Base-by-base conservation (phyloP, 2,113 vertebrate species). In the Barnardius zonarius region DNA sequence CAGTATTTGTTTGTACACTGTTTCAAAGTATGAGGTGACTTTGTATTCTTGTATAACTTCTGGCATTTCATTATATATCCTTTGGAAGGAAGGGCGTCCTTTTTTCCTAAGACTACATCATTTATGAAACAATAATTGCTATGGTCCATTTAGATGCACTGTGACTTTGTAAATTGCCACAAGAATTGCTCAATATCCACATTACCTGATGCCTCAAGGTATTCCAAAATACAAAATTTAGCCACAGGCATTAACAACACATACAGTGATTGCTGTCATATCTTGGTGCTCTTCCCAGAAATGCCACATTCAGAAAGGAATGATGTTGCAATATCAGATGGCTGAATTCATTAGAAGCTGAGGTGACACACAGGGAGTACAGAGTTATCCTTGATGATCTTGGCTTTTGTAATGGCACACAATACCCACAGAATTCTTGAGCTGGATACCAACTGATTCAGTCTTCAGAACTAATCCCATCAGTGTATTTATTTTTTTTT, bases 221-320 rank as follows among this genome's bases (percentile, higher is more conserved):
- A 59, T 92, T 91, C 81, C 46, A 77, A 76, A 92, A 73, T 39
- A 77, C 72, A 80, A 62, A 69, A 79, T 70, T 46, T 92, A 95
- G 74, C 95, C 91, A 81, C 66, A 94, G 94, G 91, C 77, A 63
- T 66, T 96, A 95, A 95, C 90, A 94, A 63, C 55, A 72, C 48
- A 84, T 72, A 62, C 83, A 86, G 52, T 68, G 83, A 92, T 57
- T 84, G 66, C 95, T 96, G 83, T 94, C 95, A 69, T 83, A 84
- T 72, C 87, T 95, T 94, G 93, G 92, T 96, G 52, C 93, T 64
- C 3, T 96, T 95, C 95, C 93, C 95, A 95, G 95, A 96, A 95
- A 90, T 86, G 90, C 73, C 78, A 96, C 73, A 49, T 92, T 96
- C 86, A 81, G 68, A 86, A 84, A 95, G 83, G 69, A 94, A 81